A percentile compares a stretch with the other conserved stretches of the same genome.
phyloP scores from a whole-genome alignment of 2,113 vertebrate species.

The Rana temporaria region DNA sequence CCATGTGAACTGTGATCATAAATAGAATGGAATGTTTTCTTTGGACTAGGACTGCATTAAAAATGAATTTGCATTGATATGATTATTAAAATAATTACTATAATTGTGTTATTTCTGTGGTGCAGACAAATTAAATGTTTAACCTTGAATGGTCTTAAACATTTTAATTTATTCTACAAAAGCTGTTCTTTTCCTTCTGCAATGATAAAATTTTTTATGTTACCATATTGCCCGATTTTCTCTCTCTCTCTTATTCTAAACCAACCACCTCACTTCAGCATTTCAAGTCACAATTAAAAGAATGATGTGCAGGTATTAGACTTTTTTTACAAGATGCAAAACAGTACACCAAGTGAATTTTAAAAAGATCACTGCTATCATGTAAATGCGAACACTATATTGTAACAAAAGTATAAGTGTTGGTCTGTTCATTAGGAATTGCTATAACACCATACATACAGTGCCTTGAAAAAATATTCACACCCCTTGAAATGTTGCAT shows the following conservation, averaged over 20 bases:
- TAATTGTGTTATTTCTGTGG: conserved; percentile 10
- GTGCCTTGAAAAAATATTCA: no score
- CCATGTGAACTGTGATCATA: no score
- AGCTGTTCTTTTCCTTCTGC: conserved; percentile 28
- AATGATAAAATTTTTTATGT: conserved; percentile 61
- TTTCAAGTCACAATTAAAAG: conserved; percentile 62
- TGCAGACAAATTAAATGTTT: neutral
- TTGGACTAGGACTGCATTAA: neutral
- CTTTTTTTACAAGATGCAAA: conserved; percentile 34
- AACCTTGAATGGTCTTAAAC: neutral
- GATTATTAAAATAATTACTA: neutral
- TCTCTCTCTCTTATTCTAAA: conserved; percentile 60
- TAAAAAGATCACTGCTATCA: no score
- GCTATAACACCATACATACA: no score
- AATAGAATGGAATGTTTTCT: neutral
- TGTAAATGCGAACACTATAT: no score
- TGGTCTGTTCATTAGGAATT: no score
- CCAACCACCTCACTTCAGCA: conserved; percentile 56
- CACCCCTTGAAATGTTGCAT: no score
- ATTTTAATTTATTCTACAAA: neutral
- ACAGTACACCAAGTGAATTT: no score
- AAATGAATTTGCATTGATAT: neutral
- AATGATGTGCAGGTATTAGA: conserved; percentile 58
- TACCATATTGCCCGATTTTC: conserved; percentile 63
- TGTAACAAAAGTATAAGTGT: no score